phyloP scores from a whole-genome alignment of 2,113 vertebrate species.

The Nematolebias whitei region DNA sequence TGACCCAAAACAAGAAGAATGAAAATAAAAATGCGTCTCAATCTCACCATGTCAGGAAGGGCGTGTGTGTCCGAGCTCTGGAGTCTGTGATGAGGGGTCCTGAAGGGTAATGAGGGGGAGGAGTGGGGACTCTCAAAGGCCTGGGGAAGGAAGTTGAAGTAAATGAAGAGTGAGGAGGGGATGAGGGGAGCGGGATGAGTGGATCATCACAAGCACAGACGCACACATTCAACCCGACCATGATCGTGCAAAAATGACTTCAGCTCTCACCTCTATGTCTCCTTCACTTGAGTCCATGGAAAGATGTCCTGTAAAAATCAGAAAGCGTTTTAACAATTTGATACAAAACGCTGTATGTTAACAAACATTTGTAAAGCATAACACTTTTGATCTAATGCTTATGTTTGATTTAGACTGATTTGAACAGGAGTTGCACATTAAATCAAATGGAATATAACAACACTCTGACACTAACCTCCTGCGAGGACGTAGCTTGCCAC shows the following conservation, averaged over 20 bases:
- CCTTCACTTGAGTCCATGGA: slow-evolving; percentile 86
- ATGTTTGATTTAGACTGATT: background rate
- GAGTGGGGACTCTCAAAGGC: slow-evolving; percentile 86
- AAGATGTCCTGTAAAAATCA: slow-evolving; percentile 77
- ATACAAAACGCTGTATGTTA: background rate
- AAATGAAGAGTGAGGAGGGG: slow-evolving; percentile 69
- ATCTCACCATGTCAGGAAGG: slow-evolving; percentile 81
- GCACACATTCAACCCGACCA: background rate
- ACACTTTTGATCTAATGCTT: background rate
- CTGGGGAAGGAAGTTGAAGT: slow-evolving; percentile 70
- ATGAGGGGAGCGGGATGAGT: slow-evolving; percentile 72
- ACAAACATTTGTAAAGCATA: background rate
- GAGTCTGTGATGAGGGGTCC: slow-evolving; percentile 75
- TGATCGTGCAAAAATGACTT: too few relatives aligned
- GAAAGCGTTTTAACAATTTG: background rate
- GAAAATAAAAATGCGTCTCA: slow-evolving; percentile 6
- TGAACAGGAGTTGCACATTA: background rate
- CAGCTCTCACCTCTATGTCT: slow-evolving; percentile 79
- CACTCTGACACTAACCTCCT: slow-evolving; percentile 61
- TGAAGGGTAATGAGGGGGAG: slow-evolving; percentile 82
- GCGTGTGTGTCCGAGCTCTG: slow-evolving; percentile 79
- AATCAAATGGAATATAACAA: background rate
- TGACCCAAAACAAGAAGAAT: background rate
- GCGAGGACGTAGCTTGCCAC: slow-evolving; percentile 65
- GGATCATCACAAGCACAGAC: slow-evolving; percentile 35